A percentile compares a stretch with the other conserved stretches of the same genome.
These are phyloP conservation scores for Elachura formosa DNA, from an alignment of 2,113 vertebrate species.

Conservation along the genomic window DNA sequence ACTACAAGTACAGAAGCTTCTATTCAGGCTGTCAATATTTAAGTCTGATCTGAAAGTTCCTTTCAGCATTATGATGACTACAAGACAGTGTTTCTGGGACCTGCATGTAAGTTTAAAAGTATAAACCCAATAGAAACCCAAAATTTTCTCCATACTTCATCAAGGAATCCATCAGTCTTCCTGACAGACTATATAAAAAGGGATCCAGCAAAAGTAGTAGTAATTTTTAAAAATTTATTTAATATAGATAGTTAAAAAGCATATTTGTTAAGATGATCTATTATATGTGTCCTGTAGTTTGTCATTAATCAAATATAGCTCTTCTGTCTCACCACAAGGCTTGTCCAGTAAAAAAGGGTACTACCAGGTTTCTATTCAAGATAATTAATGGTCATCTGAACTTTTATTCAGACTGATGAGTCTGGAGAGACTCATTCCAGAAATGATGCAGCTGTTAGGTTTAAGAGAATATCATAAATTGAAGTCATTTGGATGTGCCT, in stretches of 20 bases:
- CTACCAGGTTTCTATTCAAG: constrained; percentile 70
- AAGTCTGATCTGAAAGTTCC: background rate
- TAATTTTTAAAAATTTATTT: background rate
- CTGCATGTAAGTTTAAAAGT: background rate
- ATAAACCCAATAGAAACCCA: background rate
- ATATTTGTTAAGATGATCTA: background rate
- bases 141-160: background rate
- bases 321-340: background rate
- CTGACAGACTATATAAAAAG: background rate
- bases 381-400: constrained; percentile 77
- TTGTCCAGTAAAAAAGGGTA: constrained; percentile 2
- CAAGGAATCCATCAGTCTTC: background rate
- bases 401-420: constrained; percentile 70
- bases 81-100: background rate
- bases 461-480: constrained; percentile 73
- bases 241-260: background rate
- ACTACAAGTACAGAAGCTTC: background rate
- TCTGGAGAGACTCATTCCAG: constrained; percentile 73
- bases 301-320: background rate
- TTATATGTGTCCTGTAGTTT: background rate
- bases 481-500: constrained; percentile 51
- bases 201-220: background rate
- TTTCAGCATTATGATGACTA: background rate
- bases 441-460: constrained; percentile 79
- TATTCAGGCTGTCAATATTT: background rate